Conservation (phyloP, 2,888 invertebrate genomes). For the Philopedon plagiatum region DNA sequence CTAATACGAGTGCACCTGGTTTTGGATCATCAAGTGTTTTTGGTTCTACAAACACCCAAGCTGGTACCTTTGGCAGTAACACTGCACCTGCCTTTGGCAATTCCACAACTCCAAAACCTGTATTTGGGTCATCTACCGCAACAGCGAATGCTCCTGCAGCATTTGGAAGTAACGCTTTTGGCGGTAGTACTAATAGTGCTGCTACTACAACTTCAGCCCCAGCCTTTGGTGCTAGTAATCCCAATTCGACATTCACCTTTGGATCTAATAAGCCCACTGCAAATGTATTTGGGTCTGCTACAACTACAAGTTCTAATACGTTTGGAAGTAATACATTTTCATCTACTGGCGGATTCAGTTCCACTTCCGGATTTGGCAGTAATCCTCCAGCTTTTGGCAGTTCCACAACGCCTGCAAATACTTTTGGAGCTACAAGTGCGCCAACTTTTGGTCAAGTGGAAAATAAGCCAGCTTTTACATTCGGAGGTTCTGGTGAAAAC, state of each 20-base stretch:
- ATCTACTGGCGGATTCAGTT: neutral
- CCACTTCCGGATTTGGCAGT: constrained; percentile 21
- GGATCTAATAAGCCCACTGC: constrained; percentile 23
- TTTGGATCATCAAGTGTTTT: constrained; percentile 29
- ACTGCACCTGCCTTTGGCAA: constrained; percentile 10
- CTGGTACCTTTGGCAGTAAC: constrained; percentile 23
- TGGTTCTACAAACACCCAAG: constrained; percentile 6
- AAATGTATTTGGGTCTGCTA: constrained; percentile 25
- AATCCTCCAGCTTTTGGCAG: constrained; percentile 19
- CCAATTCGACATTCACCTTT: constrained; percentile 28
- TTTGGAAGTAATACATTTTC: constrained; percentile 22
- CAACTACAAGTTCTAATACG: constrained; percentile 7
- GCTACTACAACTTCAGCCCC: constrained; percentile 21
- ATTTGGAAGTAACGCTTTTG: constrained; percentile 27
- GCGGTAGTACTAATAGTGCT: neutral
- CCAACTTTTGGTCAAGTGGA: constrained; percentile 27
- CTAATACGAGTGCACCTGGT: neutral
- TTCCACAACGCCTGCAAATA: constrained; percentile 10
- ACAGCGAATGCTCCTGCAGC: constrained; percentile 5
- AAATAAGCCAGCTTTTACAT: constrained; percentile 23
- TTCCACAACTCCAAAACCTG: neutral
- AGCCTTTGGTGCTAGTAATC: constrained; percentile 14
- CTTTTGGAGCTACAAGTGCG: constrained; percentile 17
- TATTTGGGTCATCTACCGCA: constrained; percentile 14
- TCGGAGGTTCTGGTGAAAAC: constrained; percentile 24